Conservation (phyloP, 2,888 invertebrate species). For the Nemapogon koenigi region DNA sequence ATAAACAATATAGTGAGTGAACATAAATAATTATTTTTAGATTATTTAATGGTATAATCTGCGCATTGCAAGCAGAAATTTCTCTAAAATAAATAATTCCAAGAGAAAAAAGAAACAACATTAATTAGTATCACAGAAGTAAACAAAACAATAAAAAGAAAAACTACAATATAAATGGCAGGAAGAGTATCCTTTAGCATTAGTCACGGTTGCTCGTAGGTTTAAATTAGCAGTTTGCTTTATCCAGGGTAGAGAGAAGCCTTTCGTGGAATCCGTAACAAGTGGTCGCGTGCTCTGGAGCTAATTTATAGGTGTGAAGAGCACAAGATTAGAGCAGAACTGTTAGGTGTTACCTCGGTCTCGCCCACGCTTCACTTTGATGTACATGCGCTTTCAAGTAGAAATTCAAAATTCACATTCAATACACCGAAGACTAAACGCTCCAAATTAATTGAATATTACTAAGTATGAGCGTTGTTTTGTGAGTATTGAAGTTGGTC, state of each 20-base stretch:
- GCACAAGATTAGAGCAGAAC: conserved; percentile 6
- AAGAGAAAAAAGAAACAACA: too few relatives aligned
- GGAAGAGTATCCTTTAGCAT: conserved; percentile 4
- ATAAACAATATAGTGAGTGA: too few relatives aligned
- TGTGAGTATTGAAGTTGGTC: too few relatives aligned
- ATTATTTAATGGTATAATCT: too few relatives aligned
- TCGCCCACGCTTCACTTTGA: background rate
- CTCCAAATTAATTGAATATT: too few relatives aligned
- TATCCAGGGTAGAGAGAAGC: conserved; percentile 2
- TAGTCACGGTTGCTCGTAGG: conserved; percentile 4
- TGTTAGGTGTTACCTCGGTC: background rate
- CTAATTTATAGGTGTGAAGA: conserved; percentile 11
- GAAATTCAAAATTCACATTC: too few relatives aligned
- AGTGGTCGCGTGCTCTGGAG: conserved; percentile 19
- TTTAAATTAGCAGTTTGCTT: background rate
- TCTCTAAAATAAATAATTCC: too few relatives aligned
- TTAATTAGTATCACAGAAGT: background rate
- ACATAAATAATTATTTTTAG: too few relatives aligned
- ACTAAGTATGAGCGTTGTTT: too few relatives aligned
- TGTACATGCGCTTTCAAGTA: too few relatives aligned
- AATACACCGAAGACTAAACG: too few relatives aligned
- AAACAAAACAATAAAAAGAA: background rate
- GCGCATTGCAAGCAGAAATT: too few relatives aligned
- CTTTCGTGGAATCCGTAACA: conserved; percentile 15
- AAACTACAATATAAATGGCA: background rate